A percentile compares a stretch with the other conserved stretches of the same genome.
Conservation (phyloP, 2,888 invertebrate genomes). For the Hypena proboscidalis region DNA sequence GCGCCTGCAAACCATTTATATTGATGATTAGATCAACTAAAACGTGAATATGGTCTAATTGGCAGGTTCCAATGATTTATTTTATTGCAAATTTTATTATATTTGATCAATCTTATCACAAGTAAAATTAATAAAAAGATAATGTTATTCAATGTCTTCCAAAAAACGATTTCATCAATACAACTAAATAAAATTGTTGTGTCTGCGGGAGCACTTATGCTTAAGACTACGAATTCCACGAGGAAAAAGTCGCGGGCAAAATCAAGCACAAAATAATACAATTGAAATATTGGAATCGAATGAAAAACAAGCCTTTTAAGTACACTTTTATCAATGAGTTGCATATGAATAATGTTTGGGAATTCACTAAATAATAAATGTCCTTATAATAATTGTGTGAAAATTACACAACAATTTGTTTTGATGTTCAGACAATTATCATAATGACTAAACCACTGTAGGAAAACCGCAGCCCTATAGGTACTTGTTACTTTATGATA, state of each 20-base stretch:
- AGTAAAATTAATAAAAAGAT: background rate
- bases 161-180: no score
- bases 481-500: no score
- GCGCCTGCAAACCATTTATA: constrained; percentile 9
- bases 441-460: constrained; percentile 4
- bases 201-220: no score
- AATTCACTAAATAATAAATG: background rate
- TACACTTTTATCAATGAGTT: no score
- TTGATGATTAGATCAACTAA: constrained; percentile 7
- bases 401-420: background rate
- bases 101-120: constrained; percentile 3
- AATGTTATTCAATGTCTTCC: no score
- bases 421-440: constrained; percentile 4
- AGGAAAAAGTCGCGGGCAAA: no score
- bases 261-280: no score
- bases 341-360: background rate
- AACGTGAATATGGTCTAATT: constrained; percentile 15
- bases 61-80: constrained; percentile 12
- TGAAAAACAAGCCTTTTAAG: no score
- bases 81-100: background rate
- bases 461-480: constrained; percentile 21
- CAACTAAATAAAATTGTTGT: no score
- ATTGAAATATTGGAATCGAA: no score
- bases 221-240: no score
- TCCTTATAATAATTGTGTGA: background rate